Conservation (phyloP, 2,113 vertebrate genomes). For the Cygnus buccinator region DNA sequence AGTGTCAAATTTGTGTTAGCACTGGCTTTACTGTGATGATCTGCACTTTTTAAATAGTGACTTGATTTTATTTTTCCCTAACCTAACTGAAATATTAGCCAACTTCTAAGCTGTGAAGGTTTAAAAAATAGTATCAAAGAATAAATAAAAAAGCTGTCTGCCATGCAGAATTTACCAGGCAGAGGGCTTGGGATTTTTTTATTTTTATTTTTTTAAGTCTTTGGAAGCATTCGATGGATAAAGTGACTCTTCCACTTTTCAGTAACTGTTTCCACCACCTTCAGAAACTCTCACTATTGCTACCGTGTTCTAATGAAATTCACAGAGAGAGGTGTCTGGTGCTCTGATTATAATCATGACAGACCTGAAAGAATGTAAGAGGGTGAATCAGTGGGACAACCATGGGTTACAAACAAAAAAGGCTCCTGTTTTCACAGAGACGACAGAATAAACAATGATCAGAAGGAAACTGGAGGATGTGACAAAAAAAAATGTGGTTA, state of each 20-base stretch:
- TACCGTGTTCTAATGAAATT: conserved; percentile 29
- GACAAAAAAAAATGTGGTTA: conserved; percentile 61
- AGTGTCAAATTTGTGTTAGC: conserved; percentile 58
- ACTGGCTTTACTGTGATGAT: conserved; percentile 29
- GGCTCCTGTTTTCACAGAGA: conserved; percentile 63
- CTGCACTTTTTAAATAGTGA: conserved; percentile 13
- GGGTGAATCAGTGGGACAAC: conserved; percentile 57
- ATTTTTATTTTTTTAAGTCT: neutral
- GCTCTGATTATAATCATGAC: conserved; percentile 12
- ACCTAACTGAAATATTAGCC: conserved; percentile 12
- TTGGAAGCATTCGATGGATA: conserved; percentile 39
- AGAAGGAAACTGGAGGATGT: conserved; percentile 65
- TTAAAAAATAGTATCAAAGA: conserved; percentile 28
- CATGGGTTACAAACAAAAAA: conserved; percentile 42
- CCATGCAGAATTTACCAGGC: neutral
- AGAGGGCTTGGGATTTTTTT: neutral
- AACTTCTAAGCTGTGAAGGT: neutral
- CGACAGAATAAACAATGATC: conserved; percentile 57
- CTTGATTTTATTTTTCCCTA: conserved; percentile 58
- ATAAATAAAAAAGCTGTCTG: neutral
- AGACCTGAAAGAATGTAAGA: conserved; percentile 40
- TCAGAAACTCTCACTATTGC: conserved; percentile 56
- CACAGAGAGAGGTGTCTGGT: conserved; percentile 45
- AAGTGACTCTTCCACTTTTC: conserved; percentile 50
- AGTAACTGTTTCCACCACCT: conserved; percentile 68